Base-by-base conservation (phyloP, 2,888 invertebrate genomes). In the Tromatobia lineatoria region DNA sequence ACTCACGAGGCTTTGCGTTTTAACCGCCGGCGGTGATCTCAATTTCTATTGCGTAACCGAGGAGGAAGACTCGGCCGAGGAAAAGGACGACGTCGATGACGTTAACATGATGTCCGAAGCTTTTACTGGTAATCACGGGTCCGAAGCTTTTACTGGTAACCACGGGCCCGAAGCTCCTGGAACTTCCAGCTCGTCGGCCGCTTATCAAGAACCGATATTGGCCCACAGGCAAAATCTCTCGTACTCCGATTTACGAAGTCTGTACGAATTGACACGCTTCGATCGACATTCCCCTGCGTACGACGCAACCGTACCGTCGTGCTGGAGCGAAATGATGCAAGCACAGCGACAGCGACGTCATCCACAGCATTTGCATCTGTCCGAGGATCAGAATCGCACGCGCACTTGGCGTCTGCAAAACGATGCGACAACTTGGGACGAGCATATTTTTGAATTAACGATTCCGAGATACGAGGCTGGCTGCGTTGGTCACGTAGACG, bases 241-340 rank as follows among this genome's bases (percentile, higher is more conserved):
- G 0, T 92, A 94, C 61, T 92, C 94, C n/a, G 96, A 96, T 90
- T 94, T 97, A 87, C 95, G 96, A 87, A 94, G 95, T 15, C 94
- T 98, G 71, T 96, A 97, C 89, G 95, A 96, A 54, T 94, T 98
- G 78, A 97, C 97, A 2, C 96, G 96, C 85, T 97, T 97, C 90
- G 97, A 97, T 90, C 95, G 95, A 85, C 93, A 96, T 79, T 95
- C 95, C 88, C 95, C 95, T 0, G 94, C 96, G 0, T 98, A 98
- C 92, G 96, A 97, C 74, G 98, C 98, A 0, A 98, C 98, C 18
- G 98, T 98, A 3, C 98, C 98, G 0, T 97, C 98, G 3, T 98
- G 98, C 93, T 99, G 99, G 99, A 97, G 97, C 87, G 98, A 98
- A 93, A 95, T 98, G 90, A 98, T 98, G 88, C 98, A 98, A 86